Percentiles rank a stretch among this genome's conserved stretches.
phyloP scores from a whole-genome alignment of 1,140 invertebrate genomes.

The Drosophila ogumai region DNA sequence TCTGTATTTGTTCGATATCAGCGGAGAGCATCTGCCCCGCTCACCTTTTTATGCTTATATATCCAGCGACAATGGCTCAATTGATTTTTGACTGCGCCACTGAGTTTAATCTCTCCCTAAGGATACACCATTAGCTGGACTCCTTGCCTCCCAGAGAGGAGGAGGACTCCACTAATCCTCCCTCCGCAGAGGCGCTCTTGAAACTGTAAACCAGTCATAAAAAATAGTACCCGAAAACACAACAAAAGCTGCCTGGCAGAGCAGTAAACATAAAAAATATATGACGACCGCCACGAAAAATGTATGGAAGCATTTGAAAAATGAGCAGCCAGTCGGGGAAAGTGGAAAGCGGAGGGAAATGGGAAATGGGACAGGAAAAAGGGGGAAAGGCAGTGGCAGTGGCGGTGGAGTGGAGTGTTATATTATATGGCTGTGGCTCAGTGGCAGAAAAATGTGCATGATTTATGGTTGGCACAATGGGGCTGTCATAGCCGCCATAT shows the following conservation, averaged over 20 bases:
- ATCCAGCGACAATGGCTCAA: conserved; percentile 17
- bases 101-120: not conserved
- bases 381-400: conserved; percentile 7
- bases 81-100: conserved; percentile 14
- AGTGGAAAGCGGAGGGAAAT: not conserved
- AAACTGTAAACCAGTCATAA: conserved; percentile 76
- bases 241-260: conserved; percentile 65
- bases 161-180: conserved; percentile 56
- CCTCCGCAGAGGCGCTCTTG: conserved; percentile 54
- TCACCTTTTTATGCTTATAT: conserved; percentile 10
- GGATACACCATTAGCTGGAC: not conserved
- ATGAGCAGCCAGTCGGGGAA: conserved; percentile 45
- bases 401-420: conserved; percentile 35
- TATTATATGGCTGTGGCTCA: conserved; percentile 78
- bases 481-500: conserved; percentile 19
- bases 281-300: conserved; percentile 67
- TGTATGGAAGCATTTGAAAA: conserved; percentile 73
- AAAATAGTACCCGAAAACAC: conserved; percentile 70
- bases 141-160: not conserved
- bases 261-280: conserved; percentile 77
- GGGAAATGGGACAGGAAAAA: conserved; percentile 8
- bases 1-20: conserved; percentile 38
- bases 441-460: conserved; percentile 81
- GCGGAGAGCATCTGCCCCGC: conserved; percentile 1
- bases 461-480: conserved; percentile 76